phyloP scores from a whole-genome alignment of 2,888 invertebrate species.

The Heliothis peltigera region DNA sequence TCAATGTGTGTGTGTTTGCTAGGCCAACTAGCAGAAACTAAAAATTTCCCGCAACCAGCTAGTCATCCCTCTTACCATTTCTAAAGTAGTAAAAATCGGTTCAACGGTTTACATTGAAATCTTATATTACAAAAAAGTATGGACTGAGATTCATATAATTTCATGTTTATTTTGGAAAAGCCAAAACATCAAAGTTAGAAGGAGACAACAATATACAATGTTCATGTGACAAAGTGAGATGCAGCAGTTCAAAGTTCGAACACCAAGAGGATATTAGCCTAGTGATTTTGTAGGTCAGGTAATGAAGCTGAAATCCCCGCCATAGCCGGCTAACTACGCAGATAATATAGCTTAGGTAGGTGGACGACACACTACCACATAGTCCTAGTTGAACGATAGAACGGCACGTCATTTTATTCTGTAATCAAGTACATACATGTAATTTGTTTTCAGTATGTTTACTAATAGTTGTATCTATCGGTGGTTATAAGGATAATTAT shows the following conservation, averaged over 20 bases:
- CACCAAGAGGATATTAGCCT: conserved; percentile 35
- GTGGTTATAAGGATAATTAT: too few relatives aligned
- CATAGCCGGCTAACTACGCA: conserved; percentile 21
- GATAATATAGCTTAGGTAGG: conserved; percentile 22
- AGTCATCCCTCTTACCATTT: too few relatives aligned
- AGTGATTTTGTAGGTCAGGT: conserved; percentile 41
- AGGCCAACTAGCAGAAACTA: too few relatives aligned
- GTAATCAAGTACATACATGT: not conserved
- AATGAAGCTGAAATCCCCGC: conserved; percentile 41
- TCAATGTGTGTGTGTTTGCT: too few relatives aligned
- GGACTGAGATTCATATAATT: too few relatives aligned
- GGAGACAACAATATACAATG: not conserved
- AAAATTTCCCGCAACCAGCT: too few relatives aligned
- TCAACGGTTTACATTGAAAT: too few relatives aligned
- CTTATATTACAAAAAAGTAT: too few relatives aligned
- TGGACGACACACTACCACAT: not conserved
- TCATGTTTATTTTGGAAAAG: not conserved
- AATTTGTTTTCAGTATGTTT: too few relatives aligned
- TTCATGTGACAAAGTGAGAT: not conserved
- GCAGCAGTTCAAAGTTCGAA: conserved; percentile 8
- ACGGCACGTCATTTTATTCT: not conserved
- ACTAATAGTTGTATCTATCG: too few relatives aligned
- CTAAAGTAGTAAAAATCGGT: too few relatives aligned
- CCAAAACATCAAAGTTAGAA: conserved; percentile 7
- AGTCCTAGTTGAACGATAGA: not conserved